Evolutionary conservation across 2,797 vertebrate genomes (phyloP).

Genomic region (Anniella stebbinsi): DNA sequence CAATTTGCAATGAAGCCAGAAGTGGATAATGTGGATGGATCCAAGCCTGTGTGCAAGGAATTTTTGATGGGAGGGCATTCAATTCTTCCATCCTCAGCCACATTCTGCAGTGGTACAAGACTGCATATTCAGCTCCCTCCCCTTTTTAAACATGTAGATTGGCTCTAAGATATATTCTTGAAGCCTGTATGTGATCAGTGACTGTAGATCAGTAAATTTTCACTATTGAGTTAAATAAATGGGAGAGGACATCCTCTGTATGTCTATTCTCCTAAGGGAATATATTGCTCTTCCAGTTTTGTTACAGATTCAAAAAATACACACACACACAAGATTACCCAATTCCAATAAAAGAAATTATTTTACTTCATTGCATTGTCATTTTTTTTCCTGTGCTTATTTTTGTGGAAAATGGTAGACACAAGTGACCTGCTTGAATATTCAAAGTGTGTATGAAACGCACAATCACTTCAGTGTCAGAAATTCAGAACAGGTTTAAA

Average conservation of each 20-base stretch:
- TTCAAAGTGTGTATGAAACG: neutral
- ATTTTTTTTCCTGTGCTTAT: neutral
- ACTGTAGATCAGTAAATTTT: neutral
- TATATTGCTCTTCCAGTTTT: conserved; percentile 1
- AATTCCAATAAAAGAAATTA: neutral
- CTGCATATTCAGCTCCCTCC: neutral
- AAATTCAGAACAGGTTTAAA: neutral
- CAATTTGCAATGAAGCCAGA: too few relatives aligned
- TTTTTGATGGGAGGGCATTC: neutral
- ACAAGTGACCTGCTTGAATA: neutral
- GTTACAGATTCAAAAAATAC: neutral
- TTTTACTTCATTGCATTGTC: neutral
- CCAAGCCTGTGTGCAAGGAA: neutral
- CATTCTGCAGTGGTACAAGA: neutral
- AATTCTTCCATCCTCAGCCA: neutral
- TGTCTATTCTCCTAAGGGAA: neutral
- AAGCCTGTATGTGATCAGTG: neutral
- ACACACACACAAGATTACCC: neutral
- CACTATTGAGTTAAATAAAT: neutral
- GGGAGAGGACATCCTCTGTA: neutral
- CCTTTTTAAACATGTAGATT: neutral
- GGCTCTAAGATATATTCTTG: neutral
- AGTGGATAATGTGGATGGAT: too few relatives aligned
- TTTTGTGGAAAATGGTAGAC: conserved; percentile 25
- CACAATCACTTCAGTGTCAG: neutral